phyloP scores from a whole-genome alignment of 2,797 vertebrate genomes.

The Coilia nasus region DNA sequence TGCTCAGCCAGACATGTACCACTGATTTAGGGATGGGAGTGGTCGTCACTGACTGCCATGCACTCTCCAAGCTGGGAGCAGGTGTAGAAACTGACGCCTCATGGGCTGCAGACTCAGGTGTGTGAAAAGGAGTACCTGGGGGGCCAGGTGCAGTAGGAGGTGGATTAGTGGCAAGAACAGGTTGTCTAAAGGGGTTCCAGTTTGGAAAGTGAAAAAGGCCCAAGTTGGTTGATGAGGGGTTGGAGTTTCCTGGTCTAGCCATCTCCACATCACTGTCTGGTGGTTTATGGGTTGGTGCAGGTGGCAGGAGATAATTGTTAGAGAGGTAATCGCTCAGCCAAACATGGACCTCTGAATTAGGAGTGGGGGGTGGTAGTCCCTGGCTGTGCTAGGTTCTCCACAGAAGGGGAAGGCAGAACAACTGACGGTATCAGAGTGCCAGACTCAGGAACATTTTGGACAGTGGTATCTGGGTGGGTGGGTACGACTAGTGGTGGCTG shows the following conservation, averaged over 20 bases:
- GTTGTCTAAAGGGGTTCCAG: background rate
- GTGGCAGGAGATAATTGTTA: too few species aligned
- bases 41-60: background rate
- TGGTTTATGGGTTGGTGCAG: too few species aligned
- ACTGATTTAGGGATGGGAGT: background rate
- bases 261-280: too few species aligned
- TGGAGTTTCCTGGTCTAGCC: too few species aligned
- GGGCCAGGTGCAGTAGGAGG: background rate
- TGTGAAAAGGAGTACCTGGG: background rate
- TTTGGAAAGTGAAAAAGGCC: too few species aligned
- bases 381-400: background rate
- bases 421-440: background rate
- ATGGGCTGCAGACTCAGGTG: background rate
- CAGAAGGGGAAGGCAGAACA: background rate
- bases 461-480: background rate
- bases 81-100: background rate
- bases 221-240: too few species aligned
- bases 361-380: background rate
- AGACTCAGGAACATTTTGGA: background rate
- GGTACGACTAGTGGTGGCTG: background rate
- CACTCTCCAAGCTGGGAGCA: background rate
- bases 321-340: too few species aligned
- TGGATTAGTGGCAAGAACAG: background rate
- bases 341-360: too few species aligned
- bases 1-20: background rate